Conservation (phyloP, 2,888 invertebrate species). For the Archips xylosteana region DNA sequence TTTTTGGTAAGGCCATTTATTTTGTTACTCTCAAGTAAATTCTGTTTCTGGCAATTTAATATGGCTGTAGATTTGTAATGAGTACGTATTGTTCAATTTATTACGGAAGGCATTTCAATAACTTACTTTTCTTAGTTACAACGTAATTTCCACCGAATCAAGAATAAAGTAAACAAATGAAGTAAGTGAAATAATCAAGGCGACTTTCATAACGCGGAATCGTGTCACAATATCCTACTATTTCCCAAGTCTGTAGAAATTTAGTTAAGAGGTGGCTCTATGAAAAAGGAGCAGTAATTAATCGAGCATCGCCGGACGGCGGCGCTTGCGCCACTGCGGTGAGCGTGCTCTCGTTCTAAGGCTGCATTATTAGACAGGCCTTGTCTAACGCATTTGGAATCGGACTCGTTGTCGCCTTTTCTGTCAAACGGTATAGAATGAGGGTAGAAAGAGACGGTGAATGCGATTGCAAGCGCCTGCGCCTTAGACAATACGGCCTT, state of each 20-base stretch:
- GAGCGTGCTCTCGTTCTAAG: constrained; percentile 38
- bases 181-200: neutral
- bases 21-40: neutral
- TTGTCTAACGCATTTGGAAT: too few relatives aligned
- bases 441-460: too few relatives aligned
- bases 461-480: too few relatives aligned
- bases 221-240: constrained; percentile 52
- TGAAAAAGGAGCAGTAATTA: constrained; percentile 71
- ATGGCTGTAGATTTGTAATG: too few relatives aligned
- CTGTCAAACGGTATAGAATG: too few relatives aligned
- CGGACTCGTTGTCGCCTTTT: too few relatives aligned
- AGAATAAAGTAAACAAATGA: constrained; percentile 5
- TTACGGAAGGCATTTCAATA: neutral
- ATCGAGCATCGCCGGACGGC: constrained; percentile 70
- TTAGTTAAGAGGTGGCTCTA: constrained; percentile 60
- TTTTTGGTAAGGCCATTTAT: neutral
- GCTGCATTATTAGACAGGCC: constrained; percentile 1
- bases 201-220: constrained; percentile 24
- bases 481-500: too few relatives aligned
- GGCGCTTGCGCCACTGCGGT: constrained; percentile 48
- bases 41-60: neutral
- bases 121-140: neutral
- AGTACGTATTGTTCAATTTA: too few relatives aligned
- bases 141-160: neutral
- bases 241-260: constrained; percentile 54